A percentile compares a stretch with the other conserved stretches of the same genome.
Conservation (phyloP, 2,113 vertebrate species). For the Sander lucioperca region DNA sequence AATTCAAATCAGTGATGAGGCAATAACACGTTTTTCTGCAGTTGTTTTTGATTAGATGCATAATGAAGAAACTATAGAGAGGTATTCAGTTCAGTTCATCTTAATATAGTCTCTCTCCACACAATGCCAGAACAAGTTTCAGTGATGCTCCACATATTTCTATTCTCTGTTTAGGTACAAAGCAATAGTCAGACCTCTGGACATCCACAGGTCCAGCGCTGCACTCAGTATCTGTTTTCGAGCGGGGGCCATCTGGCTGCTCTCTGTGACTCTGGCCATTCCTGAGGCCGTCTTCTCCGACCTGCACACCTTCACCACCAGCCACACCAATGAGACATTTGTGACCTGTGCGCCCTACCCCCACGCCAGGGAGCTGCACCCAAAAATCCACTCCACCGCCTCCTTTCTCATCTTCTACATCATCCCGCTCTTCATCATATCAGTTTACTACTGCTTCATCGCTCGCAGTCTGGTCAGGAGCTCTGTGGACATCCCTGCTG, state of each 20-base stretch:
- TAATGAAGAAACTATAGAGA: not conserved
- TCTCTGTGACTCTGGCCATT: constrained; percentile 92
- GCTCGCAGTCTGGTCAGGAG: constrained; percentile 93
- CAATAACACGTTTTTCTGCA: not conserved
- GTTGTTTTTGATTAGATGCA: not conserved
- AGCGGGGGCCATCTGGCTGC: constrained; percentile 91
- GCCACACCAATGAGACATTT: constrained; percentile 90
- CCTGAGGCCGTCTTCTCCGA: constrained; percentile 97
- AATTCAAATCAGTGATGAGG: too few species aligned
- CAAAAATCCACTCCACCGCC: constrained; percentile 94
- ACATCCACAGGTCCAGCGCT: constrained; percentile 86
- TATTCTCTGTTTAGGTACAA: constrained; percentile 86
- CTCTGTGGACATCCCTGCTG: constrained; percentile 89
- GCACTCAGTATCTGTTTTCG: constrained; percentile 88
- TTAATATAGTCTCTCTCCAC: not conserved
- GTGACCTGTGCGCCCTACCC: constrained; percentile 94
- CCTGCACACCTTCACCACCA: constrained; percentile 91
- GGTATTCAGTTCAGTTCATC: not conserved
- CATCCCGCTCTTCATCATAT: constrained; percentile 93
- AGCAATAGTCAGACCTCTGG: constrained; percentile 95
- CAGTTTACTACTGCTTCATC: constrained; percentile 95
- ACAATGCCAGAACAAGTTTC: not conserved
- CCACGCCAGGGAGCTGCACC: constrained; percentile 89
- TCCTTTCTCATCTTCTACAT: constrained; percentile 95
- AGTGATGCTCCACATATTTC: not conserved